Percentiles rank a stretch among this genome's conserved stretches.
Evolutionary conservation across 2,797 vertebrate species (phyloP).

Genomic region (Steatocranus sp.): DNA sequence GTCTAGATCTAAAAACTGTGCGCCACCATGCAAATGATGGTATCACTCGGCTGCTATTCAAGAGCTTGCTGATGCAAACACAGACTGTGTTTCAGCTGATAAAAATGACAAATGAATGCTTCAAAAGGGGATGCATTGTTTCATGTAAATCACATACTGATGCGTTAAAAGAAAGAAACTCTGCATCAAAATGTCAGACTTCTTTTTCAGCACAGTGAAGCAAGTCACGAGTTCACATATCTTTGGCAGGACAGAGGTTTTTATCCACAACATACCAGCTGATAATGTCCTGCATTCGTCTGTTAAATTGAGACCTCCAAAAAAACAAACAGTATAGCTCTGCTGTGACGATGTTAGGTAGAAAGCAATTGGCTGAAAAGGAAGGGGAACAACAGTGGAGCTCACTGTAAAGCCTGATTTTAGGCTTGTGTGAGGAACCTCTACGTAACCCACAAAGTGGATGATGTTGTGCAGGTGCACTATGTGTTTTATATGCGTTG

Average conservation of each 20-base stretch:
- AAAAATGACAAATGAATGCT: not conserved
- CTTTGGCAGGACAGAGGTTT: not conserved
- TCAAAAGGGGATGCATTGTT: not conserved
- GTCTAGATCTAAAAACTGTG: not conserved
- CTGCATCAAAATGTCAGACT: not conserved
- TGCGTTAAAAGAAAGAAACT: not conserved
- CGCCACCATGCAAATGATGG: not conserved
- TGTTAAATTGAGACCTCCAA: not conserved
- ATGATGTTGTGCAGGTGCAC: not conserved
- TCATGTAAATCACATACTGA: not conserved
- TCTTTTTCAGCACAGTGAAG: not conserved
- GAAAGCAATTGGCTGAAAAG: not conserved
- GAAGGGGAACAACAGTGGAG: not conserved
- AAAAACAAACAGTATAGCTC: not conserved
- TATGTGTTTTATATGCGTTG: not conserved
- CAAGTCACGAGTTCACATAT: accelerated
- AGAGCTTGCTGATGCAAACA: not conserved
- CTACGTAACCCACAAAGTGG: not conserved
- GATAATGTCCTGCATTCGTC: not conserved
- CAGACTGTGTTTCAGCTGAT: not conserved
- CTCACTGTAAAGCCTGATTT: not conserved
- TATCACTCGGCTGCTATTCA: not conserved
- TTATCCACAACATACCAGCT: not conserved
- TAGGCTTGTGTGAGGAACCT: not conserved
- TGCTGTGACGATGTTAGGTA: not conserved